A percentile compares a stretch with the other conserved stretches of the same genome.
Conservation (phyloP, 2,797 vertebrate genomes). For the Chaunax sp. region DNA sequence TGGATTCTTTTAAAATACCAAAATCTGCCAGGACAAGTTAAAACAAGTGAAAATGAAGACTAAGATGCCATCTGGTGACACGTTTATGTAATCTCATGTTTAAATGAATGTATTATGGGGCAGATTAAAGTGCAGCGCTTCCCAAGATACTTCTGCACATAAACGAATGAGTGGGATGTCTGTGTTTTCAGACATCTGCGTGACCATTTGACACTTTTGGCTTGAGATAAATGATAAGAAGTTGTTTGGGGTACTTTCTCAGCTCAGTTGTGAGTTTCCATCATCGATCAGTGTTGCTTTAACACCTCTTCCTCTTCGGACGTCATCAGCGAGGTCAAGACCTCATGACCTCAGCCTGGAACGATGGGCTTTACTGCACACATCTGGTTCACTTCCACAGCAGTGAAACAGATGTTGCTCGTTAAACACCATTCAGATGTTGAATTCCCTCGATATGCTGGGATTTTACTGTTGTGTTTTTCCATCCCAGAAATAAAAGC, state of each 20-base stretch:
- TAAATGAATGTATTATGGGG: not conserved
- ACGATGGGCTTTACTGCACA: slow-evolving; percentile 6
- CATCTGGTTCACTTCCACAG: slow-evolving; percentile 21
- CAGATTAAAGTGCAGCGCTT: not conserved
- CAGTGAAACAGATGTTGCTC: slow-evolving; percentile 8
- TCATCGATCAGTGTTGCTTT: not conserved
- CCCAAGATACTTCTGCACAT: not conserved
- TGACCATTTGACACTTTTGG: not conserved
- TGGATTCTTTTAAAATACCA: not conserved
- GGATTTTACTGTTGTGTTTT: not conserved
- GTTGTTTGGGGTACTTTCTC: not conserved
- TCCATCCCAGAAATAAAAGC: not conserved
- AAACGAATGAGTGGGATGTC: not conserved
- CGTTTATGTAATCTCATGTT: not conserved
- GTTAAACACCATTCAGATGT: not conserved
- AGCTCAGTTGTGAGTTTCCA: not conserved
- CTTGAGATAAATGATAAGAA: not conserved
- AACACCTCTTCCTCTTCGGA: not conserved
- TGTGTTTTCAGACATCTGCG: not conserved
- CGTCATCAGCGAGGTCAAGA: not conserved
- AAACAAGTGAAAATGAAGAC: not conserved
- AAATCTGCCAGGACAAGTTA: not conserved
- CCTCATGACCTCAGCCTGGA: not conserved
- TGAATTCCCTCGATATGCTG: not conserved
- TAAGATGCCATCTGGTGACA: not conserved